Evolutionary conservation across 2,888 invertebrate species (phyloP).

Genomic region (Drymonia ruficornis): DNA sequence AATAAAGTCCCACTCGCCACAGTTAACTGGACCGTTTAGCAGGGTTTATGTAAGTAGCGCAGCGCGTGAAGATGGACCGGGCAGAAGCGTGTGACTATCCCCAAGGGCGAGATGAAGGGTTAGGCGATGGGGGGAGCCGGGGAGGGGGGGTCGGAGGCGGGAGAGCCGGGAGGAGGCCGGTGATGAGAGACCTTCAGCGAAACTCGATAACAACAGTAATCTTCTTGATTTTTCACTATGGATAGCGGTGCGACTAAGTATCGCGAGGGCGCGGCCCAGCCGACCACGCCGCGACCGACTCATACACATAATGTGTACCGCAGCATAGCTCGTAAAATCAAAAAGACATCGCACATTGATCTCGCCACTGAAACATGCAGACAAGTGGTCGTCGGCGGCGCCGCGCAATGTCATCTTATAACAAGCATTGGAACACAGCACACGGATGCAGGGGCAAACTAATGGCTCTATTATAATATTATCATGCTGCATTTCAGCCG

Average conservation of each 20-base stretch:
- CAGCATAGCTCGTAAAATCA: slow-evolving; percentile 73
- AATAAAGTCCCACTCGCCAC: slow-evolving; percentile 82
- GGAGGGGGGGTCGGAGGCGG: slow-evolving; percentile 29
- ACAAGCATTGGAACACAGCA: slow-evolving; percentile 74
- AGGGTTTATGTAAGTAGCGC: slow-evolving; percentile 77
- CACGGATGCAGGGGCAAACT: slow-evolving; percentile 76
- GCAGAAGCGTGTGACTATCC: slow-evolving; percentile 79
- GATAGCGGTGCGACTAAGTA: slow-evolving; percentile 67
- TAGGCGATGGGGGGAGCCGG: slow-evolving; percentile 45
- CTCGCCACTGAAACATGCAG: slow-evolving; percentile 76
- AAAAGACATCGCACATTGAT: slow-evolving; percentile 82
- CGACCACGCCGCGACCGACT: slow-evolving; percentile 46
- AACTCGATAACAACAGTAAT: slow-evolving; percentile 68
- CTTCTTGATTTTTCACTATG: slow-evolving; percentile 79
- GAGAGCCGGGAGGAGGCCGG: slow-evolving; percentile 49
- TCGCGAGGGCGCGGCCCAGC: slow-evolving; percentile 47
- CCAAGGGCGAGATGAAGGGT: slow-evolving; percentile 67
- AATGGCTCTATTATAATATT: slow-evolving; percentile 62
- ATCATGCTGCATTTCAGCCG: slow-evolving; percentile 67
- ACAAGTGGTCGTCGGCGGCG: slow-evolving; percentile 62
- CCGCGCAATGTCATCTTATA: slow-evolving; percentile 45
- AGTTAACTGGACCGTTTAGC: slow-evolving; percentile 64
- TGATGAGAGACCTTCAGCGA: slow-evolving; percentile 84
- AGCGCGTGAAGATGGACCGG: slow-evolving; percentile 81
- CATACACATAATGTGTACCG: slow-evolving; percentile 52